Conservation (phyloP, 35 echinoderm and acorn worm genomes). For the Amphiura filiformis region DNA sequence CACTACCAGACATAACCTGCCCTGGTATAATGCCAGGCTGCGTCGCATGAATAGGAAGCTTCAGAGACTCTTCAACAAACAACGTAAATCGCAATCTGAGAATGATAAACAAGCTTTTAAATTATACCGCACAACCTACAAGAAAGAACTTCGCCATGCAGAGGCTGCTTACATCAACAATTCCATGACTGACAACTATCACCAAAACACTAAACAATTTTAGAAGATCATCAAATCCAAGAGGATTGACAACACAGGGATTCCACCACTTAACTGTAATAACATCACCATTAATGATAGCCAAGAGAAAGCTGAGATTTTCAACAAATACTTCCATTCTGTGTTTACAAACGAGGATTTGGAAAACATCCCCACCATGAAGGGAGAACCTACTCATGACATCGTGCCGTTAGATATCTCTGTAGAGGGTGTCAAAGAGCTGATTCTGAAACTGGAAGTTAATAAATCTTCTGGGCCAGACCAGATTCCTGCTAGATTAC, state of each 20-base stretch:
- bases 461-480: constrained; percentile 7
- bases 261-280: background rate
- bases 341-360: background rate
- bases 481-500: background rate
- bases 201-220: constrained; percentile 4
- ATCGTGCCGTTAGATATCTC: background rate
- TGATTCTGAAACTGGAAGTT: background rate
- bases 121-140: background rate
- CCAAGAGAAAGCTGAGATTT: background rate
- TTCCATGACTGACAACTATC: background rate
- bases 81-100: background rate
- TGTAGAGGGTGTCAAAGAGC: background rate
- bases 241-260: background rate
- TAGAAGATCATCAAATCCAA: background rate
- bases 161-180: background rate
- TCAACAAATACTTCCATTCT: background rate
- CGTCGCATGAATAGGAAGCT: background rate
- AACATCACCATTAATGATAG: background rate
- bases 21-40: background rate
- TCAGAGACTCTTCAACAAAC: background rate
- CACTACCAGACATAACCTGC: background rate
- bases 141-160: background rate
- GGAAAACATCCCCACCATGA: background rate
- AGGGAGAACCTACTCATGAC: background rate
- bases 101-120: background rate